Percentiles rank a stretch among this genome's conserved stretches.
phyloP scores from a whole-genome alignment of 2,113 vertebrate species.

The Progne subis region DNA sequence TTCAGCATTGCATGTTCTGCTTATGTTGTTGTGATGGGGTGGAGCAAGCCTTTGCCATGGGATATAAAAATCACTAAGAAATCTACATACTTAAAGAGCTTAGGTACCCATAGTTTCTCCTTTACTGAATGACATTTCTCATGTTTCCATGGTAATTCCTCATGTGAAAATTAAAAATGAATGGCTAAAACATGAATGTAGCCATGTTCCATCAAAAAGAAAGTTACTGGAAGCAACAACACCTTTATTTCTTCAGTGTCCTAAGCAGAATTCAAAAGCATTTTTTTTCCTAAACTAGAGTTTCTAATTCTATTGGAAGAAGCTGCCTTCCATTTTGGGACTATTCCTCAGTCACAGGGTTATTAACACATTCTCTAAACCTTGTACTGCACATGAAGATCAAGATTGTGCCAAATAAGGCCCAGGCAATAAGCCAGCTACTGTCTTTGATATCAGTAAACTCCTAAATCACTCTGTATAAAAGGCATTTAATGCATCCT shows the following conservation, averaged over 20 bases:
- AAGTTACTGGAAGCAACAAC: background rate
- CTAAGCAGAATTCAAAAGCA: background rate
- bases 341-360: background rate
- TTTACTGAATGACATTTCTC: background rate
- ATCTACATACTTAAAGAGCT: background rate
- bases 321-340: background rate
- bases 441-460: background rate
- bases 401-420: background rate
- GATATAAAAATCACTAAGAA: background rate
- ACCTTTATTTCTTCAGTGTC: background rate
- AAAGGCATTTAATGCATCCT: background rate
- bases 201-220: background rate
- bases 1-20: background rate
- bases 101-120: background rate
- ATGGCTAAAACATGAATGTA: background rate
- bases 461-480: background rate
- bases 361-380: background rate
- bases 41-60: background rate
- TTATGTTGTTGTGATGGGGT: background rate
- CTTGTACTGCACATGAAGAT: background rate
- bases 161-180: background rate
- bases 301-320: background rate
- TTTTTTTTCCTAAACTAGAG: background rate
- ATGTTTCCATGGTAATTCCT: accelerated
- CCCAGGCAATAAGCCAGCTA: background rate